A percentile compares a stretch with the other conserved stretches of the same genome.
phyloP scores from a whole-genome alignment of 2,797 vertebrate genomes.

The Pempheris klunzingeri region DNA sequence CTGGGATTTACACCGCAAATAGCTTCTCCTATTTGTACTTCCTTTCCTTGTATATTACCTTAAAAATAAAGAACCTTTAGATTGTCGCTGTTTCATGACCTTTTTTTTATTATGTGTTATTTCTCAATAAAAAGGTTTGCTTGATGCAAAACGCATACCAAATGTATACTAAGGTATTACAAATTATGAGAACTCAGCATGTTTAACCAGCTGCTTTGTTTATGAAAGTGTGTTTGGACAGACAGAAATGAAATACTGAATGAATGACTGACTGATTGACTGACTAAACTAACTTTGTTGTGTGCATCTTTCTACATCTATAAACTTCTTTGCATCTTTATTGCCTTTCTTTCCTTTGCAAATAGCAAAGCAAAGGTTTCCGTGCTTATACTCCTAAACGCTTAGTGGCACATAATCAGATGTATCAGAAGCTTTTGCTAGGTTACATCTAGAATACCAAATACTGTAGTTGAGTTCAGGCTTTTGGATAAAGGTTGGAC shows the following conservation, averaged over 20 bases:
- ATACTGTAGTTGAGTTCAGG: background rate
- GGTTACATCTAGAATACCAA: background rate
- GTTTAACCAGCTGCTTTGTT: background rate
- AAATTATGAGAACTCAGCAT: background rate
- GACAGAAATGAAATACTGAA: background rate
- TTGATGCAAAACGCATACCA: background rate
- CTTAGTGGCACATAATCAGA: background rate
- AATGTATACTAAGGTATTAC: background rate
- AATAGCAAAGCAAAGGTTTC: background rate
- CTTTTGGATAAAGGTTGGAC: conserved; percentile 24
- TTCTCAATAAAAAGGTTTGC: background rate
- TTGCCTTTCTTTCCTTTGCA: background rate
- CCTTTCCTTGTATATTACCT: background rate
- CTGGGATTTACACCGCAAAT: conserved; percentile 30
- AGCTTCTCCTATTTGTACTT: background rate
- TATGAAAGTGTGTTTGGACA: background rate
- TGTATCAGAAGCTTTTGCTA: background rate
- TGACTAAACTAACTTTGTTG: too few relatives aligned
- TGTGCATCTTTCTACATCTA: background rate
- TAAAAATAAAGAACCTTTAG: conserved; percentile 1
- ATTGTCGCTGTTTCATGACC: background rate
- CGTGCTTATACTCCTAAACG: background rate
- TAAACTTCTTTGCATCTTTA: background rate
- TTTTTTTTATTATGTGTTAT: background rate
- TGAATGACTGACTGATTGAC: too few relatives aligned